Evolutionary conservation across 1,140 invertebrate species (phyloP), one percentile per base, ranked within the genome.

Genomic region (Drosophila pectinifera): DNA sequence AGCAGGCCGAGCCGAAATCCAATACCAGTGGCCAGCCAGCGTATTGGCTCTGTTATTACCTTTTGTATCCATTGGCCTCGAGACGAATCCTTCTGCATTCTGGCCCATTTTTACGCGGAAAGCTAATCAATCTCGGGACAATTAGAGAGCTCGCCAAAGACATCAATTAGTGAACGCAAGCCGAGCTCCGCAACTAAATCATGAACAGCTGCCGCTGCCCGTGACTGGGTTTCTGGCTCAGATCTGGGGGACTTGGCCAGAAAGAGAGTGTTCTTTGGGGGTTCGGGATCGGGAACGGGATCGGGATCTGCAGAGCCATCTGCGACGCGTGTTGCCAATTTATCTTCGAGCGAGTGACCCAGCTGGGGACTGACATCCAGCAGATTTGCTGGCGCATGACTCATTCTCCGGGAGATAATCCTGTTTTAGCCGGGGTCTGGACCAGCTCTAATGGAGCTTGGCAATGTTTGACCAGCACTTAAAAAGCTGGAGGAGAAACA

Each of bases 11-110:
- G 54, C 72, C 46, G 14, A 26, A 57, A 72, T 63, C 31, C 26
- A 86, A 86, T 76, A 69, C 70, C 83, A 86, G 82, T 88, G 79
- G 81, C 82, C 84, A 85, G 81, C 82, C 84, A 85, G 84, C 73
- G 58, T 78, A 81, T 78, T 86, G 54, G 22, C 59, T 72, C 57
- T 56, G 24, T 38, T 70, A 86, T 70, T 70, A 80, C 72, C 69
- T 55, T 82, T 82, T 53, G 63, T 57, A 54, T 73, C 82, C 81
- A 86, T 88, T 83, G 72, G 83, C 68, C 63, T 8, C 53, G 73
- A 58, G 67, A 51, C 41, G 39, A 70, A 56, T 57, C 65, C 67
- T 67, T 48, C 28, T 65, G 31, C 54, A 61, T 45, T 41, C 38
- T 20, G 39, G 54, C 43, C 59, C 43, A 39, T 20, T 70, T 80